Evolutionary conservation across 2,113 vertebrate genomes (phyloP), one percentile per base, ranked within the genome.

Genomic region (Miniopterus natalensis): DNA sequence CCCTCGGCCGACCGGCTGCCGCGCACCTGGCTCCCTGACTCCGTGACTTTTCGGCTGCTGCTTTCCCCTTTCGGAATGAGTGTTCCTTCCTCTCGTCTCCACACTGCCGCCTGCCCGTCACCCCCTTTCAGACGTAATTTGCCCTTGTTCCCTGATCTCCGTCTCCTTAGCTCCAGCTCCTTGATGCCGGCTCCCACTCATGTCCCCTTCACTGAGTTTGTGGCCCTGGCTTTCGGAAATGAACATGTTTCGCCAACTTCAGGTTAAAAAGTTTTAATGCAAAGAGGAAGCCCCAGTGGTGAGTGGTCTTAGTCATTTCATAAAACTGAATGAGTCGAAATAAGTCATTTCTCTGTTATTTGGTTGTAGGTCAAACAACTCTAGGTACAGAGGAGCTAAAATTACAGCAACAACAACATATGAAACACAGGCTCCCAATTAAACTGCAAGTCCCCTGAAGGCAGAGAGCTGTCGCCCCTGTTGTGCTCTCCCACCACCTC

Each of bases 51-150:
- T 27, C 80, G 63, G 85, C 73, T 6, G 10, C 86, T 27, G 23
- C 57, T 23, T 20, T 17, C 61, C 3, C 13, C 7, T 0, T 57
- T n/a, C 27, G 84, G 63, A n/a, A n/a, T 3, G 29, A 0, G 3
- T 1, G 15, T 68, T 31, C 65, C 47, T 59, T 49, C 49, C 59
- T 40, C 45, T 14, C 49, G 8, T 23, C 49, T 9, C 51, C 18
- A 10, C 12, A 2, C 15, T 15, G 0, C 9, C 0, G 15, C 66
- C 80, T n/a, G 42, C 31, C 57, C 2, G 0, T 12, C 0, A 3
- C 84, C 51, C 86, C 94, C 66, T 11, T 31, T 13, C 84, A 49
- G 77, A n/a, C 47, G 53, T 2, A 3, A 0, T 8, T 42, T 36
- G 51, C 49, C 47, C 10, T 47, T 8, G 31, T 42, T 42, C 36